Evolutionary conservation across 1,140 invertebrate genomes (phyloP).

Genomic region (Lasioglossum baleicum): DNA sequence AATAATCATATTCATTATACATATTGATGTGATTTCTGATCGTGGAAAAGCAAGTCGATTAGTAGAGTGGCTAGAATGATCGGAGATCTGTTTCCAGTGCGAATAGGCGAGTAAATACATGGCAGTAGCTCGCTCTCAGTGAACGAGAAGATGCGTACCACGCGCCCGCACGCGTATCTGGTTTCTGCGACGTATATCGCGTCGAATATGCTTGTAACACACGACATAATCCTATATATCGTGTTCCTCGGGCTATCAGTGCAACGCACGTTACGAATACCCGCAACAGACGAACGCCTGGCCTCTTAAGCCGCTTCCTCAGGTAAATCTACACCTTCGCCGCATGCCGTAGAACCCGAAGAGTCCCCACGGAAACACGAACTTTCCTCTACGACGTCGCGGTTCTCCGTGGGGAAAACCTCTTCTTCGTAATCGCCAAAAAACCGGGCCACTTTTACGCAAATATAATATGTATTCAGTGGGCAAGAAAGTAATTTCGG

Average conservation of each 20-base stretch:
- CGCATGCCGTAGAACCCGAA: background rate
- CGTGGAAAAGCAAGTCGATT: too few species aligned
- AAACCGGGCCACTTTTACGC: too few species aligned
- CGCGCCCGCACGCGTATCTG: slow-evolving; percentile 46
- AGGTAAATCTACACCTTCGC: slow-evolving; percentile 34
- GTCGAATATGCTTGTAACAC: slow-evolving; percentile 44
- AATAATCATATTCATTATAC: too few species aligned
- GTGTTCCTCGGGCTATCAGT: slow-evolving; percentile 30
- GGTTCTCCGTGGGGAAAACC: too few species aligned
- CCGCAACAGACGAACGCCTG: slow-evolving; percentile 7
- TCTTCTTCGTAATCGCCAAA: too few species aligned
- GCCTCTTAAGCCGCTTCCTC: slow-evolving; percentile 43
- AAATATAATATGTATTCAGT: too few species aligned
- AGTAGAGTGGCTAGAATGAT: too few species aligned
- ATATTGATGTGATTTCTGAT: too few species aligned
- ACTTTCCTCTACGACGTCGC: too few species aligned
- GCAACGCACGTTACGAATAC: slow-evolving; percentile 44
- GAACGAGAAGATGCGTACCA: slow-evolving; percentile 50
- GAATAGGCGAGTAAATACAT: background rate
- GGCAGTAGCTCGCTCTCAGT: background rate
- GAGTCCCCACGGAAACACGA: background rate
- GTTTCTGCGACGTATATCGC: slow-evolving; percentile 53
- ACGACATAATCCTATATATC: slow-evolving; percentile 51
- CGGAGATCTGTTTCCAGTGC: too few species aligned
- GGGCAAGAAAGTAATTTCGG: too few species aligned